Evolutionary conservation across 2,888 invertebrate genomes (phyloP).

Genomic region (Hartigia nigra): DNA sequence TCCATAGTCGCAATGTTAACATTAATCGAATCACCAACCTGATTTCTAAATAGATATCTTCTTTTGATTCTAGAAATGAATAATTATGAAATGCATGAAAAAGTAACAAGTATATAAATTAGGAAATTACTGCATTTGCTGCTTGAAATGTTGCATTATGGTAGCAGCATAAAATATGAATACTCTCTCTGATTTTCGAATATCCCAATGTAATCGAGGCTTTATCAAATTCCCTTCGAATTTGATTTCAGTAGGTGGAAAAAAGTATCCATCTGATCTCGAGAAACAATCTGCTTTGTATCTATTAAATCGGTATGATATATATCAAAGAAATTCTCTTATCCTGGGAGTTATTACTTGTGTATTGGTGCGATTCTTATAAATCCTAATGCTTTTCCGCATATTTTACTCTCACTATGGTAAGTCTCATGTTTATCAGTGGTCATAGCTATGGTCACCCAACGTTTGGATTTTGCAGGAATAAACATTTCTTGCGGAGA

Average conservation of each 20-base stretch:
- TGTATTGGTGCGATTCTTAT: constrained; percentile 41
- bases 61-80: constrained; percentile 25
- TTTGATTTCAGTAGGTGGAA: constrained; percentile 39
- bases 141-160: constrained; percentile 28
- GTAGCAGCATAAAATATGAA: constrained; percentile 39
- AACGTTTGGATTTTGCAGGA: constrained; percentile 34
- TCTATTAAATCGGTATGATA: constrained; percentile 26
- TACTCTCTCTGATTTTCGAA: constrained; percentile 32
- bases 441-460: constrained; percentile 30
- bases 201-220: constrained; percentile 37
- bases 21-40: constrained; percentile 22
- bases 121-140: constrained; percentile 18
- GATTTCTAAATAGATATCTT: constrained; percentile 44
- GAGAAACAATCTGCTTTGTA: constrained; percentile 37
- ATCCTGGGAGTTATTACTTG: constrained; percentile 31
- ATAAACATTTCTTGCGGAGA: constrained; percentile 41
- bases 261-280: constrained; percentile 41
- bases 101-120: neutral
- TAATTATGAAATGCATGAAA: neutral
- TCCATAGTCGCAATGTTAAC: constrained; percentile 20
- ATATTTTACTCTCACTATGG: constrained; percentile 15
- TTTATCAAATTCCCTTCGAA: constrained; percentile 35
- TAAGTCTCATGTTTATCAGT: constrained; percentile 10
- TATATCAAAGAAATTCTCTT: constrained; percentile 2
- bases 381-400: constrained; percentile 39